phyloP scores from a whole-genome alignment of 2,113 vertebrate species.

The Peromyscus polionotus region DNA sequence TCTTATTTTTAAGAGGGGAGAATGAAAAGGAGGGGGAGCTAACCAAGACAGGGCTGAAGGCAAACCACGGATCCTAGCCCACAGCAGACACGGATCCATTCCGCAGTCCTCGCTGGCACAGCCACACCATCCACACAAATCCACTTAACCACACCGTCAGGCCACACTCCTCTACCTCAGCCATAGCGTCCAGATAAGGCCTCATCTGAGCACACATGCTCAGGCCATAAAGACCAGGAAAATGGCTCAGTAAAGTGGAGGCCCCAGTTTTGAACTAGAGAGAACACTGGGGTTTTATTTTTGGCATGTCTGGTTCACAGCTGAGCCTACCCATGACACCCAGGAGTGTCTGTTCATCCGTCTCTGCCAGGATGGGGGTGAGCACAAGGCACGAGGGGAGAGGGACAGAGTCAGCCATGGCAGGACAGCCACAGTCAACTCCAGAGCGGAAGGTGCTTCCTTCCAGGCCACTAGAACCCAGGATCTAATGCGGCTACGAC shows the following conservation, averaged over 20 bases:
- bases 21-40: not conserved
- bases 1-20: slow-evolving; percentile 23
- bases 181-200: slow-evolving; percentile 25
- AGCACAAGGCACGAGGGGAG: not conserved
- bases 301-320: slow-evolving; percentile 63
- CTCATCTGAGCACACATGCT: slow-evolving; percentile 41
- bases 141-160: slow-evolving; percentile 55
- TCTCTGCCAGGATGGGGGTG: slow-evolving; percentile 65
- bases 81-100: not conserved
- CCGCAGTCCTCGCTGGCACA: not conserved
- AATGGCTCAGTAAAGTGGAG: not conserved
- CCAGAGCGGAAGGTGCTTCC: not conserved
- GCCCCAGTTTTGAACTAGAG: slow-evolving; percentile 29
- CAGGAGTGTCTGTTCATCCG: slow-evolving; percentile 59
- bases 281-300: slow-evolving; percentile 60
- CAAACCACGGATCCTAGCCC: not conserved
- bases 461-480: not conserved
- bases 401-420: not conserved
- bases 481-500: not conserved
- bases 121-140: slow-evolving; percentile 58
- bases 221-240: slow-evolving; percentile 38
- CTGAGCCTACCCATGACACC: slow-evolving; percentile 69
- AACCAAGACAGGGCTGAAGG: slow-evolving; percentile 16
- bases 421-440: not conserved
- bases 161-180: slow-evolving; percentile 52